A percentile compares a stretch with the other conserved stretches of the same genome.
These are phyloP conservation scores for Hylomyscus alleni DNA, from an alignment of 2,797 vertebrate genomes.

Conservation along the genomic window DNA sequence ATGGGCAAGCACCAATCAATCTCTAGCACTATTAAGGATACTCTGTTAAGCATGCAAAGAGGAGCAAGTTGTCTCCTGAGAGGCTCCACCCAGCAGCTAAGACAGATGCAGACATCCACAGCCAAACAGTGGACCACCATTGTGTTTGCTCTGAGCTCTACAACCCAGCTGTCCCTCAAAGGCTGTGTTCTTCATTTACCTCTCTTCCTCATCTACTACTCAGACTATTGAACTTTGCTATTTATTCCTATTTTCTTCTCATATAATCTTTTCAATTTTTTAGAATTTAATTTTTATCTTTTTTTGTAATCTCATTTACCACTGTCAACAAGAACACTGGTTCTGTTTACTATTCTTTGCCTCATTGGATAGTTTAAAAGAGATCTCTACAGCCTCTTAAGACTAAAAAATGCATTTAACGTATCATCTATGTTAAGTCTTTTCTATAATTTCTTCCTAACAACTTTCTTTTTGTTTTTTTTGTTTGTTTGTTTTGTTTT, in stretches of 20 bases:
- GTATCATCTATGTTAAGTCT: not conserved
- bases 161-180: not conserved
- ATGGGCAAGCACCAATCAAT: not conserved
- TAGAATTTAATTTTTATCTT: not conserved
- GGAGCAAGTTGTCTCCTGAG: not conserved
- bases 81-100: not conserved
- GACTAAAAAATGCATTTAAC: not conserved
- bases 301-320: not conserved
- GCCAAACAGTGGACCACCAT: not conserved
- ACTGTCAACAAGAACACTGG: not conserved
- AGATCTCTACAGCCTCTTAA: not conserved
- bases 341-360: not conserved
- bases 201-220: not conserved
- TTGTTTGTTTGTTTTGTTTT: too few species aligned
- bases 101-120: not conserved
- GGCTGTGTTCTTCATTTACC: not conserved
- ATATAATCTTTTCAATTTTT: not conserved
- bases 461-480: too few species aligned
- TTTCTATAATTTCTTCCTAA: constrained; percentile 8
- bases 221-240: not conserved
- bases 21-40: not conserved
- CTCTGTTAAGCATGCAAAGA: not conserved
- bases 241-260: not conserved
- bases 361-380: not conserved
- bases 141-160: not conserved